Percentiles rank a stretch among this genome's conserved stretches.
Evolutionary conservation across 2,888 invertebrate genomes (phyloP).

Genomic region (Brachyptera putata): DNA sequence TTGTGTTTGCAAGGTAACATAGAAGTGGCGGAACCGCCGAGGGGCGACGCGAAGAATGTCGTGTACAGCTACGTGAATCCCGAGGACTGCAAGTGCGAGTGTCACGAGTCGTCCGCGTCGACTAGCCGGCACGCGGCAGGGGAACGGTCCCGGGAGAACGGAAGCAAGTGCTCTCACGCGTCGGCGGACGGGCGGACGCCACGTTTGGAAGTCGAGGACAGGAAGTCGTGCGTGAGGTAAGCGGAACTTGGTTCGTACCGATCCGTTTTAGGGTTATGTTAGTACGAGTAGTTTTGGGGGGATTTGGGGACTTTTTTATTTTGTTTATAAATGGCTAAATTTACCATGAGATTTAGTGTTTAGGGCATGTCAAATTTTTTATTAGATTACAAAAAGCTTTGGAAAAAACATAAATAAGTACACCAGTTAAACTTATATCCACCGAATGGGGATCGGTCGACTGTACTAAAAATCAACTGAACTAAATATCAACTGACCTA

Average conservation of each 20-base stretch:
- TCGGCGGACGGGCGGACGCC: slow-evolving; percentile 36
- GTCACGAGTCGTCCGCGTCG: slow-evolving; percentile 59
- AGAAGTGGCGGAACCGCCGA: slow-evolving; percentile 1
- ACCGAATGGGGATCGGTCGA: too few species aligned
- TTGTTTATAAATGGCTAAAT: too few species aligned
- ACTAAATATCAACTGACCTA: too few species aligned
- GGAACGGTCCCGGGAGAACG: slow-evolving; percentile 46
- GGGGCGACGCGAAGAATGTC: slow-evolving; percentile 42
- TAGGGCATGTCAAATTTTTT: too few species aligned
- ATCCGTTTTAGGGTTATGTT: not conserved
- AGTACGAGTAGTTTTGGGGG: too few species aligned
- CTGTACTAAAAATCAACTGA: too few species aligned
- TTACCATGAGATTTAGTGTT: too few species aligned
- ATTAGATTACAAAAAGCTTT: too few species aligned
- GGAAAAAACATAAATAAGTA: too few species aligned
- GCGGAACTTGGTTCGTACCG: not conserved
- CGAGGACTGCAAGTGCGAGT: slow-evolving; percentile 83
- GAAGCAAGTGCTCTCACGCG: slow-evolving; percentile 45
- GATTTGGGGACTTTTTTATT: too few species aligned
- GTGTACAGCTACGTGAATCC: slow-evolving; percentile 79
- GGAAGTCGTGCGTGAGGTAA: slow-evolving; percentile 41
- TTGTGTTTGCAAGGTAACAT: slow-evolving; percentile 8
- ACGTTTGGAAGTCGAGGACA: slow-evolving; percentile 32
- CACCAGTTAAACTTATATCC: too few species aligned
- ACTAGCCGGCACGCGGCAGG: not conserved